A percentile compares a stretch with the other conserved stretches of the same genome.
Evolutionary conservation across 2,888 invertebrate species (phyloP).

Genomic region (Parapristionchus giblindavisi): DNA sequence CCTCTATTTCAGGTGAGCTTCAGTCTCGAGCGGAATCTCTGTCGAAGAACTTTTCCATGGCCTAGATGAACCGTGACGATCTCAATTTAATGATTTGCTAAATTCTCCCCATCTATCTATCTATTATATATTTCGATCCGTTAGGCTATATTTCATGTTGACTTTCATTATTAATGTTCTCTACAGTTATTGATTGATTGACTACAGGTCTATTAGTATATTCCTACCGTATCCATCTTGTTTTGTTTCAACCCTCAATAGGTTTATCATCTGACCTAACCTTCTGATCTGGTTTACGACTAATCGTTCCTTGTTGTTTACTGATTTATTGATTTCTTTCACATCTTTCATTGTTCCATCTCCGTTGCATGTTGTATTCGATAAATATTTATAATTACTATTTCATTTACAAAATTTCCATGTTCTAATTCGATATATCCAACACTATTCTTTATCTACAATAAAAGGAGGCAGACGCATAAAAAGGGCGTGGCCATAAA

Average conservation of each 20-base stretch:
- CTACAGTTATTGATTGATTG: too few relatives aligned
- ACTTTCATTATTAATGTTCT: conserved; percentile 10
- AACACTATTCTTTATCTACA: too few relatives aligned
- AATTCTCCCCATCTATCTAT: too few relatives aligned
- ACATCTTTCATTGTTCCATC: not conserved
- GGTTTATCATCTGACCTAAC: too few relatives aligned
- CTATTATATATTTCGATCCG: conserved; percentile 6
- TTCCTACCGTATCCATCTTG: too few relatives aligned
- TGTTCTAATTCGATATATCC: too few relatives aligned
- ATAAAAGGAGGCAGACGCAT: too few relatives aligned
- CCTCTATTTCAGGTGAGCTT: conserved; percentile 4
- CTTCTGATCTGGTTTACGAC: not conserved
- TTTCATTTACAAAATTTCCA: too few relatives aligned
- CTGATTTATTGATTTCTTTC: not conserved
- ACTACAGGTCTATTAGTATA: too few relatives aligned
- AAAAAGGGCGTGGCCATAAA: too few relatives aligned
- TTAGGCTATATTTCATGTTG: not conserved
- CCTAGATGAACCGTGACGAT: not conserved
- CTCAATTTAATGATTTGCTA: not conserved
- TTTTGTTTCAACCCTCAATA: too few relatives aligned
- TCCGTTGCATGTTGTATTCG: conserved; percentile 28
- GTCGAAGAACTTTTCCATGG: not conserved
- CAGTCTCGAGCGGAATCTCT: conserved; percentile 3
- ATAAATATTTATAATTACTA: too few relatives aligned
- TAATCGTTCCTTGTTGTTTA: not conserved